phyloP scores from a whole-genome alignment of 2,888 invertebrate species.

The Eurytoma californica region DNA sequence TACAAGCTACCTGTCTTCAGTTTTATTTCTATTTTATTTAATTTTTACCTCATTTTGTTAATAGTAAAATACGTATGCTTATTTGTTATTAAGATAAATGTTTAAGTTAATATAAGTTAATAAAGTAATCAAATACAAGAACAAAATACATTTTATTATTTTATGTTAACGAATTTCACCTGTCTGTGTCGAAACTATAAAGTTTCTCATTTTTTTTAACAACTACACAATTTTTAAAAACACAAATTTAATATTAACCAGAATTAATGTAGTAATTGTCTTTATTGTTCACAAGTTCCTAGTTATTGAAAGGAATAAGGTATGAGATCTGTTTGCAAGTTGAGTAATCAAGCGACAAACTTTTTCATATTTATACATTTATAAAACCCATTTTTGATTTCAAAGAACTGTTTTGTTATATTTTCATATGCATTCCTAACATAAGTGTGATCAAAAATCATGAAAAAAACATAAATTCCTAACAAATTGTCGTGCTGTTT shows the following conservation, averaged over 20 bases:
- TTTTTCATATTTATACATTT: slow-evolving; percentile 37
- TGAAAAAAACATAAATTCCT: neutral
- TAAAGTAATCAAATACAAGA: slow-evolving; percentile 48
- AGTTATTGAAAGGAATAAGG: slow-evolving; percentile 49
- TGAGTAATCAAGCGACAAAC: slow-evolving; percentile 33
- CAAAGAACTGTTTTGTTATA: slow-evolving; percentile 29
- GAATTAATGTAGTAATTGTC: slow-evolving; percentile 43
- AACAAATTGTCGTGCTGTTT: slow-evolving; percentile 33
- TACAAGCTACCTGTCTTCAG: slow-evolving; percentile 15
- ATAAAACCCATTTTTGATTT: slow-evolving; percentile 17
- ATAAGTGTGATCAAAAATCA: slow-evolving; percentile 33
- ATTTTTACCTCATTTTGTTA: slow-evolving; percentile 53
- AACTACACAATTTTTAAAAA: slow-evolving; percentile 23
- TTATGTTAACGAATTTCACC: slow-evolving; percentile 49
- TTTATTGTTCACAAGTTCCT: slow-evolving; percentile 56
- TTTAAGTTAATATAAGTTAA: slow-evolving; percentile 52
- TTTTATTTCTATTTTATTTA: slow-evolving; percentile 51
- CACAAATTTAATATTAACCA: slow-evolving; percentile 39
- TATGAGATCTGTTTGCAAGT: slow-evolving; percentile 56
- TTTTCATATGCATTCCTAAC: slow-evolving; percentile 49
- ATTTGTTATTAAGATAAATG: slow-evolving; percentile 48
- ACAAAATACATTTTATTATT: slow-evolving; percentile 47
- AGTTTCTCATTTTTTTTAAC: slow-evolving; percentile 14
- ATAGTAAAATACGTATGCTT: slow-evolving; percentile 50
- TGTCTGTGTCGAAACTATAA: slow-evolving; percentile 49